These are phyloP conservation scores for Aptenodytes patagonicus DNA, from an alignment of 2,113 vertebrate species.

Conservation along the genomic window DNA sequence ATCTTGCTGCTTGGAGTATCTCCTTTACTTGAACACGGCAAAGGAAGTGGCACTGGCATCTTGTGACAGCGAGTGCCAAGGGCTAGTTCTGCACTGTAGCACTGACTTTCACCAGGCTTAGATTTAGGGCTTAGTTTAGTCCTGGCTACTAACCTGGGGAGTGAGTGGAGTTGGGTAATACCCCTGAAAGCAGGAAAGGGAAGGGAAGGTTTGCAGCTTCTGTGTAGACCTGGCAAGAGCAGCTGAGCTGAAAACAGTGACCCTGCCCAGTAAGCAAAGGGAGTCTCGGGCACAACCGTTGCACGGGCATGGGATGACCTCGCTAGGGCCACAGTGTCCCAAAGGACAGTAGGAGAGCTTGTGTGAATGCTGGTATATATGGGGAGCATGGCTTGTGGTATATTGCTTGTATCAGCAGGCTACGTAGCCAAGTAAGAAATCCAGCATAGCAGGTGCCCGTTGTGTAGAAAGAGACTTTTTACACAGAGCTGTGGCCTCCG, in stretches of 20 bases:
- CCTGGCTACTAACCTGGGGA: not conserved
- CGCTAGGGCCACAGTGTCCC: not conserved
- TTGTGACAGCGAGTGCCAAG: not conserved
- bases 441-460: not conserved
- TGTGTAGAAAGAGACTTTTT: too few species aligned
- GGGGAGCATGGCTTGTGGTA: not conserved
- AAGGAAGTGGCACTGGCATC: not conserved
- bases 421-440: not conserved
- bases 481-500: rapidly evolving
- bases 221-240: not conserved
- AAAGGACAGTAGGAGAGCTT: not conserved
- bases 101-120: not conserved
- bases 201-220: not conserved
- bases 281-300: rapidly evolving
- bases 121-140: not conserved
- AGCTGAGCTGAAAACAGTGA: not conserved
- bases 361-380: not conserved
- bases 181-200: not conserved
- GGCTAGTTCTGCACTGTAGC: not conserved
- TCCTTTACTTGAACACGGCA: not conserved
- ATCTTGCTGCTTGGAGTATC: not conserved
- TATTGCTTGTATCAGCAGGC: not conserved
- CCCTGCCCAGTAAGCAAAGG: not conserved
- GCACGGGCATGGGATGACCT: not conserved
- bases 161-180: not conserved